phyloP scores from a whole-genome alignment of 2,888 invertebrate species.

The Pammene fasciana region DNA sequence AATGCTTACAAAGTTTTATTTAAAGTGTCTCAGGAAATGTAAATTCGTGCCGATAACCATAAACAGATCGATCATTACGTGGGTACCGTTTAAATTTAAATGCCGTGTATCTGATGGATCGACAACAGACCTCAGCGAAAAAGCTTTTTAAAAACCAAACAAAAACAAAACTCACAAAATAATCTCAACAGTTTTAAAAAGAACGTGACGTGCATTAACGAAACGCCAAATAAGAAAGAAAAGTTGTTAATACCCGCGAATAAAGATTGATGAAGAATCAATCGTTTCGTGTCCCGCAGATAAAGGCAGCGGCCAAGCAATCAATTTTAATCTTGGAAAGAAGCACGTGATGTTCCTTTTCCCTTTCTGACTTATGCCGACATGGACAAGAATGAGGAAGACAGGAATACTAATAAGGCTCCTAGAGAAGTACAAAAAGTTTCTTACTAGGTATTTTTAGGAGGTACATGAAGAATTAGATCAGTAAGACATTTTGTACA shows the following conservation, averaged over 20 bases:
- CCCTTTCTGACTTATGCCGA: constrained; percentile 49
- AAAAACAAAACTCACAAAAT: constrained; percentile 38
- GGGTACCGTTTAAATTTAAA: constrained; percentile 36
- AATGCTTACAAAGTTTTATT: neutral
- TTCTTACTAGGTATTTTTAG: constrained; percentile 23
- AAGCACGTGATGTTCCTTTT: constrained; percentile 59
- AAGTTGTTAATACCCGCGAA: constrained; percentile 70
- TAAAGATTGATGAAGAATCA: constrained; percentile 83
- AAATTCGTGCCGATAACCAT: neutral
- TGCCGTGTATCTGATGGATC: constrained; percentile 35
- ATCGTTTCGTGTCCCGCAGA: constrained; percentile 74
- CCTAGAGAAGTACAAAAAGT: constrained; percentile 8
- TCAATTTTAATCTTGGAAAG: constrained; percentile 81
- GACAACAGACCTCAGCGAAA: constrained; percentile 36
- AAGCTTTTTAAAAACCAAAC: constrained; percentile 36
- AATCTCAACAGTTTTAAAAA: constrained; percentile 36
- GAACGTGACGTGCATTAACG: constrained; percentile 46
- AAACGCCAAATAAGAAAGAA: constrained; percentile 52
- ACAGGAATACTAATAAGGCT: constrained; percentile 55
- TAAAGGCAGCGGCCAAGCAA: constrained; percentile 75
- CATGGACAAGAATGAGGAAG: constrained; percentile 51
- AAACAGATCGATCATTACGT: constrained; percentile 22
- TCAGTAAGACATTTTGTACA: neutral
- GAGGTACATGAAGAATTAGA: neutral
- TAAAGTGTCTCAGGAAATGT: neutral